phyloP scores from a whole-genome alignment of 2,113 vertebrate genomes.

The Falcunculus frontatus region DNA sequence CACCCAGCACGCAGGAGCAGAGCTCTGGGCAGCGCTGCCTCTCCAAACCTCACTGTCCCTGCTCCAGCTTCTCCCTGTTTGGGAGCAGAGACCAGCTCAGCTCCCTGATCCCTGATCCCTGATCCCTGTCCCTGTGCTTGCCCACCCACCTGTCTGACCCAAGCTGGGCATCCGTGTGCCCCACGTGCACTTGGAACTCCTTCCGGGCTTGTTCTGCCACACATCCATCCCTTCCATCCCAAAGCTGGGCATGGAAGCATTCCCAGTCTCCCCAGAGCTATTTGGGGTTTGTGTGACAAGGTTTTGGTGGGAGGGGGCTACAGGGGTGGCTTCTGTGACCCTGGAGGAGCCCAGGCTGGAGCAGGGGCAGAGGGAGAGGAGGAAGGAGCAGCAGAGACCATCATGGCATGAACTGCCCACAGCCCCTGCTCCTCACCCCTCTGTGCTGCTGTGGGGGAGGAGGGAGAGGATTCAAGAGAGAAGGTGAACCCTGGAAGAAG shows the following conservation, averaged over 20 bases:
- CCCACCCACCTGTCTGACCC: fast-evolving
- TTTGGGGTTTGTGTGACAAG: background rate
- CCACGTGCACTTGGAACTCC: fast-evolving
- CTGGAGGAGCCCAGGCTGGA: background rate
- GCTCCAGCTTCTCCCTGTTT: background rate
- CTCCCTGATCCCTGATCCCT: background rate
- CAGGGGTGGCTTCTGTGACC: background rate
- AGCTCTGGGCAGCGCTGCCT: background rate
- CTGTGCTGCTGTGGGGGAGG: fast-evolving
- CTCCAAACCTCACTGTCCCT: fast-evolving
- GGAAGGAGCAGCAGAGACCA: background rate
- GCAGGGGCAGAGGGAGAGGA: background rate
- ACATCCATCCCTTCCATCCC: background rate
- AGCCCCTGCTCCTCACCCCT: background rate
- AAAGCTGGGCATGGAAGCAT: background rate
- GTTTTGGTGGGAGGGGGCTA: background rate
- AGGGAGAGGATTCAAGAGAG: background rate
- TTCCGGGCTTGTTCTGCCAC: background rate
- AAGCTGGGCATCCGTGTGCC: fast-evolving
- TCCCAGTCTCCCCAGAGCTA: background rate
- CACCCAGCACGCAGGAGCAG: background rate
- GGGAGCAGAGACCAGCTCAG: background rate
- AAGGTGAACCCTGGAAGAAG: background rate
- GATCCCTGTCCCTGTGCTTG: background rate
- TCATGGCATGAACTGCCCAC: fast-evolving